Conservation (phyloP, 2,113 vertebrate species). For the Eudyptes chrysolophus region DNA sequence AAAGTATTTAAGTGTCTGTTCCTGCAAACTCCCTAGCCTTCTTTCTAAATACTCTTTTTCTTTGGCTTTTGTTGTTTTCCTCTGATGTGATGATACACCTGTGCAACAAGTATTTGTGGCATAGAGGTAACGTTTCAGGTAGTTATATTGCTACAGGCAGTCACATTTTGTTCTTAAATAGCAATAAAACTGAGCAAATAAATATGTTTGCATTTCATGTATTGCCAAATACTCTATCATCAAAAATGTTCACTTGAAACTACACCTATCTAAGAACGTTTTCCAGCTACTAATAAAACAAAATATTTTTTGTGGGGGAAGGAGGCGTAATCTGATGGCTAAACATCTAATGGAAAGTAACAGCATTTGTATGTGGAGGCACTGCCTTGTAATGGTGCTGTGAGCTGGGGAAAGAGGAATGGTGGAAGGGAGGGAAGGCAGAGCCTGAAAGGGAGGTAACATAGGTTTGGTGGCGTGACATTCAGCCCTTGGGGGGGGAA, state of each 20-base stretch:
- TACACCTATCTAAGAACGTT: not conserved
- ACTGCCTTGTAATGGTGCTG: not conserved
- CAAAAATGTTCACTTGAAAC: not conserved
- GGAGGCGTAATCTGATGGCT: not conserved
- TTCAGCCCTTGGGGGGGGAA: too few species aligned
- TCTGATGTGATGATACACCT: not conserved
- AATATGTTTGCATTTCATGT: not conserved
- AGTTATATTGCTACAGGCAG: not conserved
- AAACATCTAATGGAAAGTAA: not conserved
- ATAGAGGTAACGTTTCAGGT: not conserved
- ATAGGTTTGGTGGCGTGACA: not conserved
- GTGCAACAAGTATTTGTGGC: not conserved
- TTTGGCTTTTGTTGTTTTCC: not conserved
- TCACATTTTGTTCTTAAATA: not conserved
- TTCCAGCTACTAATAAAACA: not conserved
- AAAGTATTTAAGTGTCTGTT: not conserved
- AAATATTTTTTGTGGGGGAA: not conserved
- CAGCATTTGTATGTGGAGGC: not conserved
- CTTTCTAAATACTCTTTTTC: not conserved
- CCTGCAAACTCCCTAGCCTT: not conserved
- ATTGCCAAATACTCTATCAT: not conserved
- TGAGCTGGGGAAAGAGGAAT: not conserved
- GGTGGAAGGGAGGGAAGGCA: not conserved
- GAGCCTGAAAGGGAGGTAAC: not conserved
- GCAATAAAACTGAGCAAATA: not conserved